Evolutionary conservation across 2,113 vertebrate species (phyloP), one percentile per base, ranked within the genome.

Genomic region (Ginglymostoma cirratum): DNA sequence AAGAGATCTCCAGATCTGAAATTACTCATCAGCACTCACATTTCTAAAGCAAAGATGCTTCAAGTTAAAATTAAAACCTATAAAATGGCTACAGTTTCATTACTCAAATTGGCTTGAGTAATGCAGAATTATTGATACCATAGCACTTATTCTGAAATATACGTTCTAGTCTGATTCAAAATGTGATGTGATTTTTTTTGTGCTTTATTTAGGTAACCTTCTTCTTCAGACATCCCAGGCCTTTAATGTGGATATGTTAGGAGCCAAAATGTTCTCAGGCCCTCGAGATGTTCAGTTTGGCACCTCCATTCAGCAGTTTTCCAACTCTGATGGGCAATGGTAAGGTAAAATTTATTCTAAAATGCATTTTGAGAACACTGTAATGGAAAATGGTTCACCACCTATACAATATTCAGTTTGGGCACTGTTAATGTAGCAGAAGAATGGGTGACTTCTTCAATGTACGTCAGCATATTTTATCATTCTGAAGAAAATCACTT

Each of bases 321-420:
- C 96, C 96, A 98, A 98, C 96, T 96, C 97, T 96, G 48, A 98
- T 96, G 98, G 98, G 96, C 98, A 98, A 98, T 99, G 99, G 99
- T 99, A 98, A 98, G 98, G 92, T 17, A 69, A 14, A 14, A 12
- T 38, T 93, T 80, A 95, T 80, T 83, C 52, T 45, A 52, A 48
- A 48, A 45, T 27, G 15, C 30, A 27, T 30, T 30, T 94, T 70
- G 42, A 30, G 42, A 66, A 38, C 45, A 66, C 38, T 5, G 38
- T 21, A 34, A 61, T n/a, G 12, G 30, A 65, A 34, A n/a, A n/a
- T 21, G 19, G 52, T 90, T 65, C 52, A 90, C 87, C 48, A 61
- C 27, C 52, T 12, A 27, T 90, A 61, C 48, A 48, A 87, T 52
- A 21, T 27, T 87, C 45, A 90, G 61, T 55, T 89, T 89, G 86